These are phyloP conservation scores for Scelioninae gen. 1 DNA, from an alignment of 2,888 invertebrate species.

Conservation along the genomic window DNA sequence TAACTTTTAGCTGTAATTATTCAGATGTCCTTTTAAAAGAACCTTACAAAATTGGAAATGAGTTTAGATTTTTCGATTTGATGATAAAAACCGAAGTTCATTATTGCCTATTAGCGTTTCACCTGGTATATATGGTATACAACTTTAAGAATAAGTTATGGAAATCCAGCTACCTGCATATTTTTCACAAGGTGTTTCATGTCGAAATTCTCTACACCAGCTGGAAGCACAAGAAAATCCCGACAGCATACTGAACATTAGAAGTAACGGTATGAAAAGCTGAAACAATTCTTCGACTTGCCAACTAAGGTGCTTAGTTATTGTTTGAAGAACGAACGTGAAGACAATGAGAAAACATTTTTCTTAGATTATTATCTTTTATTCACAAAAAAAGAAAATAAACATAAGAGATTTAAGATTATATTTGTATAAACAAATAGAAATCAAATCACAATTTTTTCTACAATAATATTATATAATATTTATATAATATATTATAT, in stretches of 20 bases:
- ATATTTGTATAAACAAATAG: no score
- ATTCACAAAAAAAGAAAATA: no score
- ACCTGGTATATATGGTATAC: slow-evolving; percentile 42
- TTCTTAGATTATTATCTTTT: not conserved
- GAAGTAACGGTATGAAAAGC: slow-evolving; percentile 20
- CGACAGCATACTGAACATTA: slow-evolving; percentile 10
- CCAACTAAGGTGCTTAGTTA: slow-evolving; percentile 5
- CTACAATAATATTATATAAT: no score
- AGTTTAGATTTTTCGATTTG: slow-evolving; percentile 10
- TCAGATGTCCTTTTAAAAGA: not conserved
- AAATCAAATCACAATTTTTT: no score
- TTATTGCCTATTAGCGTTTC: slow-evolving; percentile 39
- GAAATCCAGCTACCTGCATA: slow-evolving; percentile 61
- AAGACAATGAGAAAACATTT: not conserved
- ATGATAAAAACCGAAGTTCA: slow-evolving; percentile 13
- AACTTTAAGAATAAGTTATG: slow-evolving; percentile 46
- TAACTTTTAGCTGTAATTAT: not conserved
- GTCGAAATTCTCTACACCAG: slow-evolving; percentile 49
- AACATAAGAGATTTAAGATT: no score
- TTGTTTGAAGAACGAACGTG: slow-evolving; percentile 4
- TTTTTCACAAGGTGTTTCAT: slow-evolving; percentile 56
- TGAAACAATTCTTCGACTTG: slow-evolving; percentile 42
- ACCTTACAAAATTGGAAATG: not conserved
- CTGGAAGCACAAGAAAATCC: slow-evolving; percentile 53
- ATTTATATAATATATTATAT: no score